Evolutionary conservation across 2,888 invertebrate genomes (phyloP), one percentile per base, ranked within the genome.

Genomic region (Protophormia terraenovae): DNA sequence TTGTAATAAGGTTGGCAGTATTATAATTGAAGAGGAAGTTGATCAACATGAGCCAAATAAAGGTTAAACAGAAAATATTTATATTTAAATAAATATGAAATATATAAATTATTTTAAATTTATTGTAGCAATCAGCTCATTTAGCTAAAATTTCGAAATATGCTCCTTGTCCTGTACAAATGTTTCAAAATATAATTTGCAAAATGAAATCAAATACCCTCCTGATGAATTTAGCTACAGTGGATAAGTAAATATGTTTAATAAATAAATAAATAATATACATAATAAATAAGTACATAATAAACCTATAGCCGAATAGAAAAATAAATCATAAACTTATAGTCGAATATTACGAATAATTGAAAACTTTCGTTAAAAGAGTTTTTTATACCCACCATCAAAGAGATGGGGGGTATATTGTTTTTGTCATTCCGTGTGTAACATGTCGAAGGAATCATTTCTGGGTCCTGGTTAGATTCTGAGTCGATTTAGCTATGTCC

Each of bases 161-260:
- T 53, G 89, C 90, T 2, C 8, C 71, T 10, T 83, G 90, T 35
- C 92, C 92, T 0, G 83, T 89, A 0, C 73, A 87, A 35, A 83
- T 92, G 32, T 89, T 92, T 35, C 83, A 89, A 41, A 67, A 85
- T 2, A 53, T 92, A 8, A n/a, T 91, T 14, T 58, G 86, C 3
- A 84, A 86, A 7, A 12, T 75, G 6, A 66, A 87, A 0, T 50
- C 45, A 6, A 38, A 64, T 3, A 29, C 76, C 5, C n/a, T 88
- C 5, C 79, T 88, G 1, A 90, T 92, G 90, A 90, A 90, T 86
- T 72, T 92, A 75, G 92, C 92, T 10, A 91, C 92, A 16, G 14
- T 90, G 16, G 92, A 92, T 80, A 87, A 86, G 90, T 90, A 83
- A 86, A 27, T 24, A 7, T 12, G n/a, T n/a, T 1, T 3, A 38